Evolutionary conservation across 2,888 invertebrate species (phyloP), one percentile per base, ranked within the genome.

Genomic region (Dendrolimus houi): DNA sequence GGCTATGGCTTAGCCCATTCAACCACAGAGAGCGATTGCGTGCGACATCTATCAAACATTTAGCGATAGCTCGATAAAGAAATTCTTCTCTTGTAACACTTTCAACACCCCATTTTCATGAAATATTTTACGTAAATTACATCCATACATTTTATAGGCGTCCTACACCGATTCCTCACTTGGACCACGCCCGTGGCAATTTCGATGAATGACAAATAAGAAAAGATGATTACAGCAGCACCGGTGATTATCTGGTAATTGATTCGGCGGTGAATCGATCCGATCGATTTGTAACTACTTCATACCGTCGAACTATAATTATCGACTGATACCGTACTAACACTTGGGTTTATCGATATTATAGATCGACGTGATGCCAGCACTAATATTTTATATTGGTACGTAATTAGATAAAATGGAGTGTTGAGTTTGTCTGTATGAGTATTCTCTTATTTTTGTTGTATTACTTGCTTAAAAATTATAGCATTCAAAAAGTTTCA

Each of bases 161-260:
- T 29, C 12, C 9, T 10, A 14, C 29, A 54, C 54, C 60, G 41
- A 42, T 41, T 54, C 54, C 66, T 60, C 58, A 1, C 72, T 75
- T 74, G 57, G 6, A 63, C 75, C 79, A 72, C 52, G 55, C 56
- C 53, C 56, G 29, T 54, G 75, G 74, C 82, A 86, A 87, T 88
- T 87, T 82, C 77, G 70, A 77, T 83, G 85, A 86, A 87, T 88
- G 88, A 88, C 83, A 85, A 87, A 88, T 87, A 85, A 83, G 85
- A 87, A 85, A 77, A 67, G 75, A 75, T 83, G 84, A 87, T 87
- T 83, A 77, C 79, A 77, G 77, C 68, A 70, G 68, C 64, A 64
- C 69, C 73, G 74, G 74, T 79, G 83, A 81, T 84, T 81, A 82
- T 75, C 71, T 67, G 70, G 77, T 81, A 83, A 87, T 86, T 82